Evolutionary conservation across 2,797 vertebrate species (phyloP).

Genomic region (Pogoniulus pusillus): DNA sequence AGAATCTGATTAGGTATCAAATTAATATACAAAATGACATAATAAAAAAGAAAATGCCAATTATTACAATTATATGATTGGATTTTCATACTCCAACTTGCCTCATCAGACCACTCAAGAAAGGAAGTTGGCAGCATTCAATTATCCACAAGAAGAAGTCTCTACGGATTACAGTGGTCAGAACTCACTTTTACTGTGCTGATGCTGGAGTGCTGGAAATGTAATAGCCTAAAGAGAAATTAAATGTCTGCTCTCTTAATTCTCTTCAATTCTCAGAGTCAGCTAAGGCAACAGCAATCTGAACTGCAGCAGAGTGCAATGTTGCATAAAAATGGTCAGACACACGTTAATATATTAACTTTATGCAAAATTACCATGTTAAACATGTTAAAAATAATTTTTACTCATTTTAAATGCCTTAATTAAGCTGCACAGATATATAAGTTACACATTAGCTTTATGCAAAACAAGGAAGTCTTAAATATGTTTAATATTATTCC

Average conservation of each 20-base stretch:
- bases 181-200: slow-evolving; percentile 1
- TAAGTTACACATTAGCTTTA: background rate
- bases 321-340: background rate
- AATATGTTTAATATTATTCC: slow-evolving; percentile 5
- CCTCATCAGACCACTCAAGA: background rate
- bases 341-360: background rate
- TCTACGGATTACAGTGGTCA: background rate
- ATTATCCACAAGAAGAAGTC: slow-evolving; percentile 18
- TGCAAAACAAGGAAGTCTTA: slow-evolving; percentile 15
- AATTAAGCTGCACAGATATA: slow-evolving; percentile 1
- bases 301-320: background rate
- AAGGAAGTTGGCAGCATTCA: background rate
- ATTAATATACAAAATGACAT: background rate
- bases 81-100: background rate
- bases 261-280: background rate
- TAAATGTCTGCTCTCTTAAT: background rate
- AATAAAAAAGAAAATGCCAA: background rate
- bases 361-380: background rate
- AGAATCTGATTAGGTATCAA: background rate
- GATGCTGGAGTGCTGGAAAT: background rate
- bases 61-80: background rate
- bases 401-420: slow-evolving; percentile 24
- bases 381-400: background rate
- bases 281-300: background rate
- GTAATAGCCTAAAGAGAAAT: background rate